Evolutionary conservation across 2,113 vertebrate genomes (phyloP).

Genomic region (Lepus europaeus): DNA sequence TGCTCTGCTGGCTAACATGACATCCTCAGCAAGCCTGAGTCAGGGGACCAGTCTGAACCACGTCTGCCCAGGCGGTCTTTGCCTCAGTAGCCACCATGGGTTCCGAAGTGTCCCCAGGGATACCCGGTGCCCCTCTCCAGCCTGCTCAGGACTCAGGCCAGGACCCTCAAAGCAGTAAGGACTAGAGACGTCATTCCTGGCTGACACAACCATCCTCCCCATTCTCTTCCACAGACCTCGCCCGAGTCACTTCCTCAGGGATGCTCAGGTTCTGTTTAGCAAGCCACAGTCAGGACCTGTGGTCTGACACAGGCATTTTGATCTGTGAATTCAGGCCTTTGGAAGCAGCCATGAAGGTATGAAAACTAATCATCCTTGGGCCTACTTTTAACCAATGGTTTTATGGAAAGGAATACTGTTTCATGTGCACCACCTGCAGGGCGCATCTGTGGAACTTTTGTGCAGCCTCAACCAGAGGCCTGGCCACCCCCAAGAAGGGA

Average conservation of each 20-base stretch:
- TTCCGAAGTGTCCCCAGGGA: not conserved
- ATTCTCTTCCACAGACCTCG: not conserved
- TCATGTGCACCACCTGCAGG: not conserved
- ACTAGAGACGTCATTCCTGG: not conserved
- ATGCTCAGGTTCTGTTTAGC: not conserved
- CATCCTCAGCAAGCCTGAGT: not conserved
- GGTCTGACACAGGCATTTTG: constrained; percentile 44
- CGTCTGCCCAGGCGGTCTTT: not conserved
- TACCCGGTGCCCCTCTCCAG: not conserved
- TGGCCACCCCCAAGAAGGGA: too few relatives aligned
- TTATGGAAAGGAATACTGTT: constrained; percentile 15
- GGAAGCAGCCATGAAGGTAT: constrained; percentile 50
- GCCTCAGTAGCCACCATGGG: not conserved
- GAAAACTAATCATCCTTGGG: constrained; percentile 20
- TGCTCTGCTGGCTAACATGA: not conserved
- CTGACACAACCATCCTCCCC: not conserved
- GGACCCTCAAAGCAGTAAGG: not conserved
- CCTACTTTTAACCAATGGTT: not conserved
- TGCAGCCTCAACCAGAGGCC: not conserved
- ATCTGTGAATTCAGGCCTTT: constrained; percentile 18
- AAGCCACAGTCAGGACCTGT: constrained; percentile 45
- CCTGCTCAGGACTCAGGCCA: not conserved
- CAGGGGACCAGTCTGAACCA: not conserved
- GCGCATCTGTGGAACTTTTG: not conserved
- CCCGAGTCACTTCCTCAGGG: not conserved